These are phyloP conservation scores for Drosophila sordidapex DNA, from an alignment of 2,888 invertebrate genomes.

Conservation along the genomic window DNA sequence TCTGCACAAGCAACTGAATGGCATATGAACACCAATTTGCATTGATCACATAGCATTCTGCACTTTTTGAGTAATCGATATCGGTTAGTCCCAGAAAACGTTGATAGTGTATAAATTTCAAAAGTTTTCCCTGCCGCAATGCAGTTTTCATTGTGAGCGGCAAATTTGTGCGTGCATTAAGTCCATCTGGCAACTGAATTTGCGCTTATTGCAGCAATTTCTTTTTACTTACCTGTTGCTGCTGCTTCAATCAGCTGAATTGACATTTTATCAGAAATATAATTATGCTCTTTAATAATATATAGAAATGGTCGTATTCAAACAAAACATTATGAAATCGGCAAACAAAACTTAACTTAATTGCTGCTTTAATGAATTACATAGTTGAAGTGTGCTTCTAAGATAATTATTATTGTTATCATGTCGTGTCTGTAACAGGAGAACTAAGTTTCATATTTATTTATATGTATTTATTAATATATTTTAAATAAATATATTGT, in stretches of 20 bases:
- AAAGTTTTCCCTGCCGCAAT: conserved; percentile 6
- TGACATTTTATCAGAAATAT: neutral
- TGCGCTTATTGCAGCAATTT: neutral
- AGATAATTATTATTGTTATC: neutral
- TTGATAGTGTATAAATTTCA: conserved; percentile 27
- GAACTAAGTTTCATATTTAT: neutral
- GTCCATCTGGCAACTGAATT: conserved; percentile 9
- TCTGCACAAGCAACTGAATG: conserved; percentile 8
- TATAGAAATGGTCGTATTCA: neutral
- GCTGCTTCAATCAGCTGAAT: neutral
- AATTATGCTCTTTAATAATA: neutral
- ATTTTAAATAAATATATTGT: neutral
- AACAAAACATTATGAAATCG: conserved; percentile 1
- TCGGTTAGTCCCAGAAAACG: conserved; percentile 29
- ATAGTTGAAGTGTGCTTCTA: neutral
- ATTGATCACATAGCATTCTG: conserved; percentile 17
- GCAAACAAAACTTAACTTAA: conserved; percentile 2
- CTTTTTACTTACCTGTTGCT: neutral
- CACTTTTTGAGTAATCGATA: conserved; percentile 25
- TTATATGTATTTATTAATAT: too few species aligned
- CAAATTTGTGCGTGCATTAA: neutral
- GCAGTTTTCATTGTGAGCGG: conserved; percentile 6
- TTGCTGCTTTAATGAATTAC: conserved; percentile 11
- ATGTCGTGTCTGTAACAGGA: neutral
- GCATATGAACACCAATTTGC: conserved; percentile 8